These are phyloP conservation scores for Polia nebulosa DNA, from an alignment of 2,888 invertebrate genomes.

Conservation along the genomic window DNA sequence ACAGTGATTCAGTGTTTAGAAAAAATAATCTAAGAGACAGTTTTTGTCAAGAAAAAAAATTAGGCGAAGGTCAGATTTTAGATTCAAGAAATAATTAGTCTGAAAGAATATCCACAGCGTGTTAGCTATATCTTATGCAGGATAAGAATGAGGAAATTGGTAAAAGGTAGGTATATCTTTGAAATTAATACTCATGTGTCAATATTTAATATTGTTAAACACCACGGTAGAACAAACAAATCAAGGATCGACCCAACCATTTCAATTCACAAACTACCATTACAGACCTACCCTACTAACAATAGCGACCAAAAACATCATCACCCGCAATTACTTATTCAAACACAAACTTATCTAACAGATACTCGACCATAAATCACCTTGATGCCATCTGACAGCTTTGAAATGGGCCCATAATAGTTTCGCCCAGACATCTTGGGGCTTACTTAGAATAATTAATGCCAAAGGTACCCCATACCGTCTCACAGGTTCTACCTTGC, in stretches of 20 bases:
- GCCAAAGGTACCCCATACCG: constrained; percentile 62
- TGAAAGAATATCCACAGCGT: too few relatives aligned
- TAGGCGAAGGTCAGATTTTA: too few relatives aligned
- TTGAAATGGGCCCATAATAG: constrained; percentile 69
- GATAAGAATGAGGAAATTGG: too few relatives aligned
- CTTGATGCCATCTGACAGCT: constrained; percentile 70
- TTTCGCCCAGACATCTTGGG: constrained; percentile 63
- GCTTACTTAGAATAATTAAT: constrained; percentile 69
- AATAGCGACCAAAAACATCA: constrained; percentile 51
- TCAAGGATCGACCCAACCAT: neutral
- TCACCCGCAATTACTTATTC: constrained; percentile 63
- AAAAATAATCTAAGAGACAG: too few relatives aligned
- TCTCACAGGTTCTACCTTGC: constrained; percentile 53
- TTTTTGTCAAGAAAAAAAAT: too few relatives aligned
- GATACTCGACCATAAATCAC: constrained; percentile 66
- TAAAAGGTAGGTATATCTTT: too few relatives aligned
- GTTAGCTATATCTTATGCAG: too few relatives aligned
- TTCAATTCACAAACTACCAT: constrained; percentile 6
- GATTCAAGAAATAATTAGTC: too few relatives aligned
- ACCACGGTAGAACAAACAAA: neutral
- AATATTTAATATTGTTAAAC: neutral
- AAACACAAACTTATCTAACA: constrained; percentile 65
- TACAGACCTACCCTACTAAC: constrained; percentile 1
- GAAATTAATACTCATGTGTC: neutral
- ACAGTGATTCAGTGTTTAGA: too few relatives aligned